Evolutionary conservation across 2,113 vertebrate genomes (phyloP).

Genomic region (Phyllopteryx taeniolatus): DNA sequence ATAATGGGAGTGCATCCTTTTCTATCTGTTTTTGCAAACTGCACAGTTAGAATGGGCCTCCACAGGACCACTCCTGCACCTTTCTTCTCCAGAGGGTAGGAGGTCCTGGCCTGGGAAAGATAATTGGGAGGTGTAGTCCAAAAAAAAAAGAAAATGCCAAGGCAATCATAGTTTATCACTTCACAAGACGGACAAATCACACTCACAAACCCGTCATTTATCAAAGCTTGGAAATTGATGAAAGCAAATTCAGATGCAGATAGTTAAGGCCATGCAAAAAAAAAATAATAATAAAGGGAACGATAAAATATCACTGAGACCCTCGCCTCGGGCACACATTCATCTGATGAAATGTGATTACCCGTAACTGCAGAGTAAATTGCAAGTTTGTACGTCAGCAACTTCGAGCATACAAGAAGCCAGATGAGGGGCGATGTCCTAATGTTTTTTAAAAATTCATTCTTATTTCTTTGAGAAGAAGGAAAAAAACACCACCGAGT

Average conservation of each 20-base stretch:
- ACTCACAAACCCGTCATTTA: background rate
- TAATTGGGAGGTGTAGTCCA: conserved; percentile 36
- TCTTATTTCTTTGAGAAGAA: conserved; percentile 11
- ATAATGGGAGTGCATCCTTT: background rate
- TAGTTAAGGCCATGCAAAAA: background rate
- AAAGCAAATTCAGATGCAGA: background rate
- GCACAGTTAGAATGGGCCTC: conserved; percentile 31
- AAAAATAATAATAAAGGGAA: background rate
- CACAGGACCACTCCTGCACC: conserved; percentile 14
- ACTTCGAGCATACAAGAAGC: background rate
- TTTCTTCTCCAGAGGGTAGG: conserved; percentile 20
- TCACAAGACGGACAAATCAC: background rate
- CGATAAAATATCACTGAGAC: background rate
- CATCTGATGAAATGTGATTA: background rate
- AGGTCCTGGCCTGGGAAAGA: conserved; percentile 31
- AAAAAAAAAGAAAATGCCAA: conserved; percentile 24
- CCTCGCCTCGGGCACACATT: background rate
- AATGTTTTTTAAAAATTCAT: background rate
- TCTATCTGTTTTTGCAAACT: conserved; percentile 3
- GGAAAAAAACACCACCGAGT: background rate
- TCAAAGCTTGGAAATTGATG: background rate
- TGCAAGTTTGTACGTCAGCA: too few species aligned
- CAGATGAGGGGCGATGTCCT: background rate
- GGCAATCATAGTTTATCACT: conserved; percentile 1
- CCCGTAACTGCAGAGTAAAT: background rate